Evolutionary conservation across 2,113 vertebrate genomes (phyloP), one percentile per base, ranked within the genome.

Genomic region (Megaleporinus macrocephalus): DNA sequence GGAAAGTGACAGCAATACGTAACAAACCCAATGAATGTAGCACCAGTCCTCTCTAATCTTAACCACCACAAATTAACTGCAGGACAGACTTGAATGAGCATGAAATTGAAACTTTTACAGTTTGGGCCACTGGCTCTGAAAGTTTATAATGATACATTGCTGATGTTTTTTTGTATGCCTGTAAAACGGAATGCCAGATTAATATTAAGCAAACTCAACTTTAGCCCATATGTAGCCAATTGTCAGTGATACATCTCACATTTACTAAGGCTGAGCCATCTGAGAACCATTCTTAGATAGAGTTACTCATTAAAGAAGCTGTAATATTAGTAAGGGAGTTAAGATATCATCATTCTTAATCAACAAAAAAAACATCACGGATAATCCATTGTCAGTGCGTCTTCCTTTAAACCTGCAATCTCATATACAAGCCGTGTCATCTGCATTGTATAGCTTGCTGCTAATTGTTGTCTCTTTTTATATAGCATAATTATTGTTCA

Each of bases 381-480:
- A 29, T 81, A 69, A 66, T 47, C 11, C 3, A 73, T 65, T 33
- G 44, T 73, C 70, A 73, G 29, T 81, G 71, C 26, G 15, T 74
- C 24, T 81, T 51, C 49, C 10, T 5, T 33, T 68, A 36, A 44
- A 70, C 66, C 20, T 44, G 33, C 33, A 5, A 76, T 74, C 79
- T 79, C 47, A 66, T 82, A 66, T 76, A 47, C 49, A 65, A n/a
- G 62, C 26, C 66, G 33, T n/a, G 66, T 87, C 27, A 73, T 79
- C 55, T 66, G 57, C 82, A 79, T 68, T 81, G 29, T 80, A 66
- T 65, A 76, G 77, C 73, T 73, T 63, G 78, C 68, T 80, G 68
- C 66, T 73, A 83, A 62, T 80, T 41, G 72, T 75, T 55, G 13
- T 68, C 62, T 75, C 57, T 47, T 78, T 29, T 36, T 63, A 7